Evolutionary conservation across 1,140 invertebrate genomes (phyloP).

Genomic region (Myzus persicae): DNA sequence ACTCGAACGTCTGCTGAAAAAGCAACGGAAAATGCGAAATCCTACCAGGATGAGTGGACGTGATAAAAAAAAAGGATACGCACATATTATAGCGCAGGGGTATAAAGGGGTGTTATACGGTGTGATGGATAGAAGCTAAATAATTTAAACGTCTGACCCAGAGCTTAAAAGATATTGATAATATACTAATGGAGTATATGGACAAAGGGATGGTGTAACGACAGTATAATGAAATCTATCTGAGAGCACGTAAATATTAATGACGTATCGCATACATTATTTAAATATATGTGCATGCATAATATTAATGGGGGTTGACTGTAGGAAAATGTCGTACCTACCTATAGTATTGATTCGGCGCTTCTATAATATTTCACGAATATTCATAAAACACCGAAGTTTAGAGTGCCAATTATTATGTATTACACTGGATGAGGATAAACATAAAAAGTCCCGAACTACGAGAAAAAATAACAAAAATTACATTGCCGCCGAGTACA

Average conservation of each 20-base stretch:
- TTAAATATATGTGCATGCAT: not conserved
- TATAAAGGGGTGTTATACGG: not conserved
- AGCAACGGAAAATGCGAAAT: not conserved
- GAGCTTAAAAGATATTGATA: not conserved
- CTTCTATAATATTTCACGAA: not conserved
- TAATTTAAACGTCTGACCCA: constrained; percentile 11
- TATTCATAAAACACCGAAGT: not conserved
- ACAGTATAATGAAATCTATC: constrained; percentile 26
- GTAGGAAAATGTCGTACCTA: not conserved
- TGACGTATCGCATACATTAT: not conserved
- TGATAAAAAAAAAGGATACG: constrained; percentile 5
- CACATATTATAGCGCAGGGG: not conserved
- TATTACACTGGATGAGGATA: not conserved
- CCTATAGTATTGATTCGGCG: not conserved
- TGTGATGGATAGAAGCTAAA: not conserved
- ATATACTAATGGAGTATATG: not conserved
- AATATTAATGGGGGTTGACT: not conserved
- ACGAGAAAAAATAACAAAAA: not conserved
- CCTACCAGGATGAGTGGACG: too few species aligned
- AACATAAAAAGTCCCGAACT: not conserved
- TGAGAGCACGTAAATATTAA: not conserved
- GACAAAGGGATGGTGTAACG: not conserved
- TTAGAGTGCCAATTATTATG: not conserved
- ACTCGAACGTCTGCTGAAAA: not conserved
- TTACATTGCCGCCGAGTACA: not conserved